phyloP scores from a whole-genome alignment of 35 echinoderm and acorn worm species.

The Lytechinus pictus region DNA sequence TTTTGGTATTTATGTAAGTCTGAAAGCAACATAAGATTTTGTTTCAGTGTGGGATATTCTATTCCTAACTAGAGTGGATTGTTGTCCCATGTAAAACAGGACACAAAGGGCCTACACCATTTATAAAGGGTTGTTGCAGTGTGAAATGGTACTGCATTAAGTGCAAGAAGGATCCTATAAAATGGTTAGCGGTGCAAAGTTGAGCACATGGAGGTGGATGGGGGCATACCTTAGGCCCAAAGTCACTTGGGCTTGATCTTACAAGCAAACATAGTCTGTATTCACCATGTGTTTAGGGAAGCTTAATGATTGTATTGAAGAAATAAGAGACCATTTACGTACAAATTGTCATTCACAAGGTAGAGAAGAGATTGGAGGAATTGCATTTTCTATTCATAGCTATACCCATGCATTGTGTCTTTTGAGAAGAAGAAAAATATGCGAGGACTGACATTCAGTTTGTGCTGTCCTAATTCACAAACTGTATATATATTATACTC shows the following conservation, averaged over 20 bases:
- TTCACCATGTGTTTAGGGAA: neutral
- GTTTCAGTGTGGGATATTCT: no score
- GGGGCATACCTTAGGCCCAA: neutral
- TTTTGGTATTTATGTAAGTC: no score
- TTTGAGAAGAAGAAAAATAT: neutral
- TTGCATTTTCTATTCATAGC: neutral
- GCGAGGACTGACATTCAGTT: neutral
- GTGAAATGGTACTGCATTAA: neutral
- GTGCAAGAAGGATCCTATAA: neutral
- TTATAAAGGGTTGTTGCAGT: neutral
- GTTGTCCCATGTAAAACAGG: no score
- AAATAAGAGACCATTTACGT: neutral
- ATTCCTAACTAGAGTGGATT: no score
- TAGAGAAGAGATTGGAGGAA: neutral
- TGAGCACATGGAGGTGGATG: neutral
- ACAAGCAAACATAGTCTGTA: neutral
- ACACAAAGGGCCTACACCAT: no score
- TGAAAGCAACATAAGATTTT: no score
- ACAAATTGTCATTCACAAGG: neutral
- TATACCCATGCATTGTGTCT: neutral
- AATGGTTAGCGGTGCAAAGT: neutral
- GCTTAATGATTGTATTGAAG: neutral
- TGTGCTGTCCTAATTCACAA: neutral
- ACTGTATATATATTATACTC: neutral
- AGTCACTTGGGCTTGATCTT: neutral